A percentile compares a stretch with the other conserved stretches of the same genome.
Conservation (phyloP, 2,113 vertebrate species). For the Corynorhinus townsendii region DNA sequence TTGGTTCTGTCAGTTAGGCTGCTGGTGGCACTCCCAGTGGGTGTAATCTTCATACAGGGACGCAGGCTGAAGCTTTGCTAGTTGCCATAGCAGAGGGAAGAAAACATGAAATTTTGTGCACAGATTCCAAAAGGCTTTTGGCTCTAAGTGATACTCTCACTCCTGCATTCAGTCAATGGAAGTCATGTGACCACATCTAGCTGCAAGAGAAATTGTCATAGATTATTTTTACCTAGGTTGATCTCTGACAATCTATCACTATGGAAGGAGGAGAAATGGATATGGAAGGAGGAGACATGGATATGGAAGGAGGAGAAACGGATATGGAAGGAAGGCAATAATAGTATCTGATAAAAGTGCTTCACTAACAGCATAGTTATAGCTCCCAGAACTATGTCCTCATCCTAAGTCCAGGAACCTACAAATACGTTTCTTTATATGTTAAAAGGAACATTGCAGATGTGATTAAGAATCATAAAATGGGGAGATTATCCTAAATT, state of each 20-base stretch:
- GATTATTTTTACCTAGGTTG: neutral
- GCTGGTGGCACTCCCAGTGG: neutral
- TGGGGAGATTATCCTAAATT: neutral
- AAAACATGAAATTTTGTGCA: neutral
- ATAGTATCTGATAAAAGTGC: neutral
- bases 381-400: neutral
- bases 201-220: neutral
- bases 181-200: neutral
- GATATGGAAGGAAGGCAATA: too few species aligned
- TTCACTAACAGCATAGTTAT: neutral
- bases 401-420: neutral
- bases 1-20: neutral
- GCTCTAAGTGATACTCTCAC: neutral
- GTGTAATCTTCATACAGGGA: neutral
- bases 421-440: neutral
- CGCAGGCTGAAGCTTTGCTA: neutral
- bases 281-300: neutral
- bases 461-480: neutral
- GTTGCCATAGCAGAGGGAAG: neutral
- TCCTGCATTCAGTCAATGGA: neutral
- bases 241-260: neutral
- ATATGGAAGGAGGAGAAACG: too few species aligned
- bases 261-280: neutral
- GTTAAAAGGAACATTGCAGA: neutral
- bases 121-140: neutral